Percentiles rank a stretch among this genome's conserved stretches.
Evolutionary conservation across 2,888 invertebrate species (phyloP).

Genomic region (Frankliniella intonsa): DNA sequence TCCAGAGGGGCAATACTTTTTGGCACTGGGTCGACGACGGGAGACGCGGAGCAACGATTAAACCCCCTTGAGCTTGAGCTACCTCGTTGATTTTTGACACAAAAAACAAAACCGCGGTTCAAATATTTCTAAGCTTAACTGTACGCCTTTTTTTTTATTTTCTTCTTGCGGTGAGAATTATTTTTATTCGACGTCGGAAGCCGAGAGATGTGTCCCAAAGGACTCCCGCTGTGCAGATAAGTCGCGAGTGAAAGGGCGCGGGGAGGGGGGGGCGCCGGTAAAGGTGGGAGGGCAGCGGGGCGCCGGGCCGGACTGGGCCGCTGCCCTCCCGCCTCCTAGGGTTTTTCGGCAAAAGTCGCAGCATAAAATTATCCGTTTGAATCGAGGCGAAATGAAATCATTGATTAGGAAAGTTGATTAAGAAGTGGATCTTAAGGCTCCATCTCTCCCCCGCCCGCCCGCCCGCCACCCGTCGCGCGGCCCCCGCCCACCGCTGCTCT

Average conservation of each 20-base stretch:
- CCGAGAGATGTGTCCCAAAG: conserved; percentile 15
- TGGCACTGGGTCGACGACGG: too few relatives aligned
- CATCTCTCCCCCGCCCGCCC: neutral
- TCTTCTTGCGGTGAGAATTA: neutral
- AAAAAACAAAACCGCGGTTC: neutral
- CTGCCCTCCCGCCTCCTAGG: neutral
- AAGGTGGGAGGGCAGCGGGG: neutral
- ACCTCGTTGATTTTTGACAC: too few relatives aligned
- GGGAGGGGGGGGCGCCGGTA: neutral
- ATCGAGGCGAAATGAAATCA: conserved; percentile 26
- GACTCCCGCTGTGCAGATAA: neutral
- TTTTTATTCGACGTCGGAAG: neutral
- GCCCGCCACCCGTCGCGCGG: neutral
- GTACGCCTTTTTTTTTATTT: neutral
- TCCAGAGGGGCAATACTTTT: too few relatives aligned
- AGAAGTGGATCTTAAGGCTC: conserved; percentile 24
- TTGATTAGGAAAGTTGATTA: conserved; percentile 25
- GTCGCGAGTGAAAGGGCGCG: neutral
- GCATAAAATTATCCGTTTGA: conserved; percentile 27
- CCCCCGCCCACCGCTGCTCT: neutral
- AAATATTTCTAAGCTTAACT: too few relatives aligned
- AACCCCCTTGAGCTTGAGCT: too few relatives aligned
- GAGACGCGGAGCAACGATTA: too few relatives aligned
- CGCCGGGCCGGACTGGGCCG: neutral
- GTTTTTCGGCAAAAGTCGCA: conserved; percentile 1